These are phyloP conservation scores for Hyperoplus immaculatus DNA, from an alignment of 2,797 vertebrate species.

Conservation along the genomic window DNA sequence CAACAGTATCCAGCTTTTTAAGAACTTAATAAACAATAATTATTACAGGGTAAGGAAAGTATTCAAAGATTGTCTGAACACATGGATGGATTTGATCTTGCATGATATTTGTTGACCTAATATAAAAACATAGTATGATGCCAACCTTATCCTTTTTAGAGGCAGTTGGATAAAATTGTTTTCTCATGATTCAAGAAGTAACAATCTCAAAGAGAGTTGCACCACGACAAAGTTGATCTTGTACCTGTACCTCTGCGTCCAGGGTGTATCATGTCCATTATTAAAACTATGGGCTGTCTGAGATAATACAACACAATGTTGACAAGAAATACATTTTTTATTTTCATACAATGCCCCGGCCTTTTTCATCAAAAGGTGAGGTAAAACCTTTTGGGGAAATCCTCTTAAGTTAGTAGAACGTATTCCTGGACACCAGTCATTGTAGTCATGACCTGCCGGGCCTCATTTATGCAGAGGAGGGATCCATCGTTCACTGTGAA, in stretches of 20 bases:
- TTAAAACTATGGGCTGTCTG: no score
- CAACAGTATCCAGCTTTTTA: neutral
- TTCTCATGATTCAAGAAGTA: neutral
- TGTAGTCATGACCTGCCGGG: neutral
- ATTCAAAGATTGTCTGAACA: neutral
- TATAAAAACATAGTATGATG: neutral
- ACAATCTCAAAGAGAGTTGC: neutral
- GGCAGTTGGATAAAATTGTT: neutral
- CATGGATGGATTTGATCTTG: neutral
- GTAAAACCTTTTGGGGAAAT: conserved; percentile 7
- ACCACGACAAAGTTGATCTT: no score
- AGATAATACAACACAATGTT: no score
- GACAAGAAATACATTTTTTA: neutral
- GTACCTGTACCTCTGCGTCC: no score
- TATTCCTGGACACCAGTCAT: conserved; percentile 4
- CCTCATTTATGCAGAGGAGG: conserved; percentile 30
- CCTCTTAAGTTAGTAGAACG: conserved; percentile 12
- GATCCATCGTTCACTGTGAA: conserved; percentile 64
- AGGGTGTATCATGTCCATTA: no score
- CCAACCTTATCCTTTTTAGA: neutral
- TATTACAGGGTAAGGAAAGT: neutral
- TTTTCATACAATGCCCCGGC: neutral
- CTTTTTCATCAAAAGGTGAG: neutral
- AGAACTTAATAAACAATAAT: neutral
- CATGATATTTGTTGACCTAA: conserved; percentile 6